Evolutionary conservation across 2,888 invertebrate genomes (phyloP), one percentile per base, ranked within the genome.

Genomic region (Chrysolina oricalcia): DNA sequence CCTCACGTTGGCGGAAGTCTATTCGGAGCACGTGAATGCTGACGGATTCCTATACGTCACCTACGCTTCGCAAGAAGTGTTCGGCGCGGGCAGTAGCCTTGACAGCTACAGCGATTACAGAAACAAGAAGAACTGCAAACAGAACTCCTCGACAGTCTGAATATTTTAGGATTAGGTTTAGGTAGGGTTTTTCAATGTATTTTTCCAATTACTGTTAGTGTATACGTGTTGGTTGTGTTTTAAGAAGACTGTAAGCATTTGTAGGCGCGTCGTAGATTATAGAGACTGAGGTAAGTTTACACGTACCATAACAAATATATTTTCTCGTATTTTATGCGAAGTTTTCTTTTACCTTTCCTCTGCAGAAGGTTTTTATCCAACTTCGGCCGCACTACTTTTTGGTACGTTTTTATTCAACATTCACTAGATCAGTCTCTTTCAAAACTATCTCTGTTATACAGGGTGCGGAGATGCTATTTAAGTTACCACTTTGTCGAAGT

Each of bases 41-140:
- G 97, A 97, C 87, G 97, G 97, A 0, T 97, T 96, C 86, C 91
- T 97, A 0, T 96, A 97, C 87, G 93, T 97, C 84, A 96, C 96
- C 0, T 97, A 97, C 86, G 96, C 97, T 0, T 96, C 96, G 27
- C 96, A 97, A 89, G 96, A 97, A 90, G 95, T 95, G 82, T 97
- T 97, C 87, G 97, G 96, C 15, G 21, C 46, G 11, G n/a, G 43
- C 9, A 19, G n/a, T n/a, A 50, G 19, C 19, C 19, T 19, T 2
- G 9, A 27, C n/a, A 59, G 59, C 59, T 35, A n/a, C 13, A 10
- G n/a, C n/a, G n/a, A 59, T 27, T 2, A 27, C 35, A 27, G n/a
- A 59, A 59, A 35, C 35, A 59, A 27, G 2, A 23, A 59, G 17
- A 15, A 35, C 59, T 59, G 50, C 10, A 50, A 50, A 50, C 50